Percentiles rank a stretch among this genome's conserved stretches.
Evolutionary conservation across 2,888 invertebrate genomes (phyloP).

Genomic region (Encarsia formosa): DNA sequence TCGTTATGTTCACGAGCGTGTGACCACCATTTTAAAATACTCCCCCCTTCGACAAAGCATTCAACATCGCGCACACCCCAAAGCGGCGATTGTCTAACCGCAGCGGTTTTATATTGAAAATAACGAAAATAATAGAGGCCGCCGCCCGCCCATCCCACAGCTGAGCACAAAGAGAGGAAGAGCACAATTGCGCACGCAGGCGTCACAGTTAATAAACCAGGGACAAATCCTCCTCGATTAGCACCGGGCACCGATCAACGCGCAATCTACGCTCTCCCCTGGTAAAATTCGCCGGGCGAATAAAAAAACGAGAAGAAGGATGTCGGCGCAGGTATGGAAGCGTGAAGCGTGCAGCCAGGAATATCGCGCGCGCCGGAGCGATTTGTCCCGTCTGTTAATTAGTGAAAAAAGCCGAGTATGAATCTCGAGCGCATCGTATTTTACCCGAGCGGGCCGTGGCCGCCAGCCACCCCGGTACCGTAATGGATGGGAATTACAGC

Average conservation of each 20-base stretch:
- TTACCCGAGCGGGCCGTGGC: too few species aligned
- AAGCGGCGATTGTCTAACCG: too few species aligned
- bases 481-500: conserved; percentile 54
- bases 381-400: conserved; percentile 54
- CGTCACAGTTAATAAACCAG: not conserved
- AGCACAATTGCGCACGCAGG: not conserved
- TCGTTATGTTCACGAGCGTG: too few species aligned
- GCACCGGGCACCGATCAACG: not conserved
- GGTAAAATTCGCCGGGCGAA: conserved; percentile 3
- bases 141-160: too few species aligned
- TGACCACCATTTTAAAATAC: too few species aligned
- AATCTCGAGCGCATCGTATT: conserved; percentile 54
- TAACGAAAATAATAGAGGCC: too few species aligned
- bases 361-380: conserved; percentile 40
- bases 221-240: not conserved
- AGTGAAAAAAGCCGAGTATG: conserved; percentile 53
- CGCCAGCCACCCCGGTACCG: too few species aligned
- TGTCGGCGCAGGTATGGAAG: not conserved
- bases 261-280: not conserved
- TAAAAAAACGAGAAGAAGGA: conserved; percentile 33
- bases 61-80: too few species aligned
- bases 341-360: not conserved
- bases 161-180: too few species aligned
- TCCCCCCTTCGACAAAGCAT: too few species aligned
- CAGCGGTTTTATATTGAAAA: too few species aligned